A percentile compares a stretch with the other conserved stretches of the same genome.
Evolutionary conservation across 2,797 vertebrate genomes (phyloP).

Genomic region (Columba guinea): DNA sequence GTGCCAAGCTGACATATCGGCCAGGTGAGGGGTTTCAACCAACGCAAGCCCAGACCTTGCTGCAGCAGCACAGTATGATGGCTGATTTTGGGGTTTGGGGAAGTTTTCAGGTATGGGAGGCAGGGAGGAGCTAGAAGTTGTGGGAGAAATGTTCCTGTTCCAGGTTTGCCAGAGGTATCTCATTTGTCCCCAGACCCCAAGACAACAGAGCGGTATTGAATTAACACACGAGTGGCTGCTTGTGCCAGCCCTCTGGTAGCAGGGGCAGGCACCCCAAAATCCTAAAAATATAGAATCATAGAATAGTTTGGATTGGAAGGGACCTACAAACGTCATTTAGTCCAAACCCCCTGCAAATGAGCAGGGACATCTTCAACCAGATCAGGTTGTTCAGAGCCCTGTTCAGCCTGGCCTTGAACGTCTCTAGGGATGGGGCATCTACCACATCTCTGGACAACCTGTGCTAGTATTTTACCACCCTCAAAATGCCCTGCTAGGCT

Average conservation of each 20-base stretch:
- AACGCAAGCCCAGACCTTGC: not conserved
- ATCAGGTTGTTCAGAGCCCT: no score
- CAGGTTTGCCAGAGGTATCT: not conserved
- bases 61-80: not conserved
- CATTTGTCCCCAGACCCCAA: accelerated
- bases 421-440: no score
- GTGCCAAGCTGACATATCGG: not conserved
- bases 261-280: not conserved
- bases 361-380: no score
- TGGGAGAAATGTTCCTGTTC: not conserved
- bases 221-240: not conserved
- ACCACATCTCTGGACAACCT: no score
- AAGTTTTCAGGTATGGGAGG: not conserved
- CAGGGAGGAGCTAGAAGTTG: not conserved
- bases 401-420: no score
- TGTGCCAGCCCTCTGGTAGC: not conserved
- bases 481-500: not conserved
- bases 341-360: no score
- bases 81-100: not conserved
- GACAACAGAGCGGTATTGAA: not conserved
- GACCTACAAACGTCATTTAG: no score
- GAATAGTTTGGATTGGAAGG: no score
- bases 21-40: not conserved
- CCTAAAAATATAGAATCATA: not conserved
- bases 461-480: no score